A percentile compares a stretch with the other conserved stretches of the same genome.
Evolutionary conservation across 2,113 vertebrate genomes (phyloP).

Genomic region (Murina feae): DNA sequence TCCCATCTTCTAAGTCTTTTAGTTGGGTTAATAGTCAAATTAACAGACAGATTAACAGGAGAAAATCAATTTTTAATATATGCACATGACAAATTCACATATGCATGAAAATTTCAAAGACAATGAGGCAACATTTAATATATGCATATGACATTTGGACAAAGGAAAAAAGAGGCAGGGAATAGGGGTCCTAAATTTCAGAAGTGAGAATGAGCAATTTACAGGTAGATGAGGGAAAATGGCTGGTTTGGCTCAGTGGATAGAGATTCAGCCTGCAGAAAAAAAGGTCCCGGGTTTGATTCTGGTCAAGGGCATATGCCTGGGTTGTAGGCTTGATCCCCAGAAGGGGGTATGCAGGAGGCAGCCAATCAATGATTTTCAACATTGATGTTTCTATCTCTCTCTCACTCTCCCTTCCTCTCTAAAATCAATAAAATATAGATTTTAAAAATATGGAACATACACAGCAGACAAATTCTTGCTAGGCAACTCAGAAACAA

Average conservation of each 20-base stretch:
- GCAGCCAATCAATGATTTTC: too few species aligned
- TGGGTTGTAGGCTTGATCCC: too few species aligned
- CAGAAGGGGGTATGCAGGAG: too few species aligned
- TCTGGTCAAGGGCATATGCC: too few species aligned
- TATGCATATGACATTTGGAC: not conserved
- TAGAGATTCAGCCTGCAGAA: too few species aligned
- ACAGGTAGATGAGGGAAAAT: not conserved
- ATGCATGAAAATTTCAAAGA: not conserved
- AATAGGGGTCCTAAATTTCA: not conserved
- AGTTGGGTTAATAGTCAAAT: not conserved
- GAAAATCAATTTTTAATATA: not conserved
- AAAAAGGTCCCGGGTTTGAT: too few species aligned
- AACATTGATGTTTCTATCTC: too few species aligned
- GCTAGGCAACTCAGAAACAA: not conserved
- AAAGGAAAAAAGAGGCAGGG: not conserved
- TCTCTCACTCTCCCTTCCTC: too few species aligned
- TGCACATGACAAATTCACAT: not conserved
- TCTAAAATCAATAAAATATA: too few species aligned
- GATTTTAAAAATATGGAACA: not conserved
- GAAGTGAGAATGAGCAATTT: not conserved
- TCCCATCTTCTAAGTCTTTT: not conserved
- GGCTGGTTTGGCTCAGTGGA: not conserved
- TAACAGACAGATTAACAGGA: not conserved
- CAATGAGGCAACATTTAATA: not conserved
- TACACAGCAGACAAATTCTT: not conserved